phyloP scores from a whole-genome alignment of 1,140 invertebrate genomes.

The Colletes latitarsis region DNA sequence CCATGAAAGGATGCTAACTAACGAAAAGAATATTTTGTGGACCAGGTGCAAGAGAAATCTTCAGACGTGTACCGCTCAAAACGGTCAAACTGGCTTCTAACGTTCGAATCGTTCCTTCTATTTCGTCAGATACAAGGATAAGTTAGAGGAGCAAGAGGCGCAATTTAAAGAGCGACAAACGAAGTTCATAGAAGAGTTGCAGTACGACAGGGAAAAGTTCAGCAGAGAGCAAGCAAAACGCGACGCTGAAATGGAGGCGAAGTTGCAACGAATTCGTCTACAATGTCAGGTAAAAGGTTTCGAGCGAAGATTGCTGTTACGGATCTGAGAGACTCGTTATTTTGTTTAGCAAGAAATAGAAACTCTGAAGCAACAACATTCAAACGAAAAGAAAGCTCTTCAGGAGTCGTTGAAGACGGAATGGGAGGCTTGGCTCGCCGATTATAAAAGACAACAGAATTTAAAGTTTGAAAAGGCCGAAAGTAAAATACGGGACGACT shows the following conservation, averaged over 20 bases:
- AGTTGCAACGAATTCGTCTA: constrained; percentile 58
- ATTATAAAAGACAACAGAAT: constrained; percentile 83
- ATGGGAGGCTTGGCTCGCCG: constrained; percentile 81
- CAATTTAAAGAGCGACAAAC: constrained; percentile 66
- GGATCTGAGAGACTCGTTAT: background rate
- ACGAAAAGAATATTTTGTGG: constrained; percentile 80
- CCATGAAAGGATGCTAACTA: constrained; percentile 77
- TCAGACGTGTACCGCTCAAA: no score
- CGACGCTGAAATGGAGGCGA: constrained; percentile 65
- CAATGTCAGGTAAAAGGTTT: constrained; percentile 66
- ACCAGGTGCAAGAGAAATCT: constrained; percentile 67
- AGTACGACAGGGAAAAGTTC: constrained; percentile 69
- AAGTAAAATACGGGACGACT: constrained; percentile 82
- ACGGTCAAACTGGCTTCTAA: background rate
- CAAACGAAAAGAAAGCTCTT: constrained; percentile 82
- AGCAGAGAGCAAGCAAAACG: constrained; percentile 64
- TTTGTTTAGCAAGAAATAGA: constrained; percentile 72
- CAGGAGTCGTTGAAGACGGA: constrained; percentile 82
- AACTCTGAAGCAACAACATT: constrained; percentile 74
- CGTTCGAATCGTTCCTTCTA: background rate
- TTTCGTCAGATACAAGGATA: constrained; percentile 68
- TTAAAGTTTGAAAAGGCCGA: constrained; percentile 82
- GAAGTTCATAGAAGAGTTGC: constrained; percentile 70
- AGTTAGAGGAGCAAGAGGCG: constrained; percentile 72
- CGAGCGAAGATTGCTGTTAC: background rate